Evolutionary conservation across 2,113 vertebrate species (phyloP), one percentile per base, ranked within the genome.

Genomic region (Atractosteus spatula): DNA sequence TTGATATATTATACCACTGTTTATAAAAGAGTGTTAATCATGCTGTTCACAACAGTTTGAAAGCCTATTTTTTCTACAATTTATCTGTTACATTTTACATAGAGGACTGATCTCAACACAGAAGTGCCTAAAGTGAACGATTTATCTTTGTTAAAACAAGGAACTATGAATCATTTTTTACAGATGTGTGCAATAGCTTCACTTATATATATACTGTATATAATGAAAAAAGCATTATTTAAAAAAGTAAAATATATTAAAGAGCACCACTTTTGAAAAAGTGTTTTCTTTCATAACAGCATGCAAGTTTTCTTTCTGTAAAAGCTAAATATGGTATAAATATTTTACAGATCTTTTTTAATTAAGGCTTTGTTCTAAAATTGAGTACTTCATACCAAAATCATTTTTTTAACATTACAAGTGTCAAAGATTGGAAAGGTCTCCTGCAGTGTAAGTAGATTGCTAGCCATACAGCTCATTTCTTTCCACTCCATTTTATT

Each of bases 181-280:
- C 13, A 14, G 56, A 59, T 59, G 56, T 59, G 56, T 59, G 56
- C 1, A 59, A 59, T 59, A 12, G n/a, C 56, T 4, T 59, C 11
- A 59, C n/a, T 59, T 8, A 59, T 11, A 59, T 59, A 51, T 51
- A 51, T 51, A 80, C 63, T 62, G 82, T 51, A 51, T 3, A 51
- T 51, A 80, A 67, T 62, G 82, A 78, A 79, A 76, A 69, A 77
- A 74, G 77, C 75, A 85, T 78, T 86, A 1, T 83, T 82, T 81
- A 82, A 82, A 81, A 81, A 69, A 41, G 76, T 74, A 59, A 80
- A 80, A 77, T 84, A 78, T 82, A 61, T 77, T 77, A 55, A 55
- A 72, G 68, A 82, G 79, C 77, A 77, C 81, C 83, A 86, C 82
- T 74, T 87, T 87, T 87, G 72, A 80, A 86, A 59, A 59, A 59